phyloP scores from a whole-genome alignment of 2,113 vertebrate species.

The Egretta garzetta region DNA sequence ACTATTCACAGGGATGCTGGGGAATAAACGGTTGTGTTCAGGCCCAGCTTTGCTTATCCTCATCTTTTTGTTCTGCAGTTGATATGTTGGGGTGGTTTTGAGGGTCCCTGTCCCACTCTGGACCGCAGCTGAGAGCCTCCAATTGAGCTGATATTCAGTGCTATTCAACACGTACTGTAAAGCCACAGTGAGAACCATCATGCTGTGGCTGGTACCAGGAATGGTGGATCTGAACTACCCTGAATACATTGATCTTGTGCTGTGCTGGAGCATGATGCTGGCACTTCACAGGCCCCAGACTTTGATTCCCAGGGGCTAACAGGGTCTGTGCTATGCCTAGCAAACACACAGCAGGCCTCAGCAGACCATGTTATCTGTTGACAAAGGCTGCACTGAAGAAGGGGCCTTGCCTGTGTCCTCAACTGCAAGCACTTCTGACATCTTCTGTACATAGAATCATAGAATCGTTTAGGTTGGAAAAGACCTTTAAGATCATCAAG shows the following conservation, averaged over 20 bases:
- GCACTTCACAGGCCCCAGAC: background rate
- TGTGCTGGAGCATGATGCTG: background rate
- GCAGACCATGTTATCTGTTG: background rate
- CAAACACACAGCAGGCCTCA: background rate
- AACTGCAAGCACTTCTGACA: background rate
- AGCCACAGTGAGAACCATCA: background rate
- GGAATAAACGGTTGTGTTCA: background rate
- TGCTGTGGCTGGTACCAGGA: background rate
- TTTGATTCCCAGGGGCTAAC: background rate
- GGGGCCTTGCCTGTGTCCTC: background rate
- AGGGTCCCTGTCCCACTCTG: background rate
- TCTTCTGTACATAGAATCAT: background rate
- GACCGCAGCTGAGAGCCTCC: background rate
- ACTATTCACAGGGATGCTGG: background rate
- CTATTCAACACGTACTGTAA: background rate
- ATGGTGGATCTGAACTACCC: background rate
- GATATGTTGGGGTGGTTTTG: background rate
- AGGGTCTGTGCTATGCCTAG: background rate
- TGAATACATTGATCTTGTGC: background rate
- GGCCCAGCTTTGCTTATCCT: background rate
- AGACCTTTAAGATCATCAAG: no score
- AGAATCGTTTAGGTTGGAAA: no score
- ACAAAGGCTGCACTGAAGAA: background rate
- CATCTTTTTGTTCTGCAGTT: background rate
- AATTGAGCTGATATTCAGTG: background rate